phyloP scores from a whole-genome alignment of 2,797 vertebrate species.

The Pygocentrus nattereri region DNA sequence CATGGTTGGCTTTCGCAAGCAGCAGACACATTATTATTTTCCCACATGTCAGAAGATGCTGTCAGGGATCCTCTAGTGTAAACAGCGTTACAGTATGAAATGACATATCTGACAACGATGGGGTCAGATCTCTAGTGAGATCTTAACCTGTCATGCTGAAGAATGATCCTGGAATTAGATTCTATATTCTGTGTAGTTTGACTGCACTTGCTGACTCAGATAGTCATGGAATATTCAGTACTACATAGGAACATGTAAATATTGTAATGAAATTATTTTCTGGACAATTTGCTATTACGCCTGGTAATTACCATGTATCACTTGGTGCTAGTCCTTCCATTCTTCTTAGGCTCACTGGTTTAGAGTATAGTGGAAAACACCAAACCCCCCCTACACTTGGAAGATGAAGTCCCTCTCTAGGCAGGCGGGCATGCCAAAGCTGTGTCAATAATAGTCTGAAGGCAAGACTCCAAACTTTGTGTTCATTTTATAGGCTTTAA shows the following conservation, averaged over 20 bases:
- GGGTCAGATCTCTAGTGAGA: neutral
- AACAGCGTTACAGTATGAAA: constrained; percentile 18
- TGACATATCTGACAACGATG: constrained; percentile 15
- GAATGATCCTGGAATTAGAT: neutral
- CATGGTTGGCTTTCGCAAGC: neutral
- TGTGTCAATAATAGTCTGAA: no score
- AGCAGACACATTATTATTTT: constrained; percentile 34
- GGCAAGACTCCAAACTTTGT: no score
- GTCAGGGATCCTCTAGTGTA: constrained; percentile 26
- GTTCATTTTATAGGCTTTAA: no score
- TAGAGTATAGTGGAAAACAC: no score
- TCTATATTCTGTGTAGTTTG: neutral
- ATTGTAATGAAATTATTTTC: neutral
- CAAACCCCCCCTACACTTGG: no score
- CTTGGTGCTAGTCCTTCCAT: neutral
- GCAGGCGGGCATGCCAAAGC: neutral
- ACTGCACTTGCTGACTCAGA: neutral
- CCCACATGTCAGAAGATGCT: constrained; percentile 18
- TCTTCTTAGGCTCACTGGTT: neutral
- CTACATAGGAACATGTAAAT: neutral
- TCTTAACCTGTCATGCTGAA: neutral
- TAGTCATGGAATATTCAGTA: neutral
- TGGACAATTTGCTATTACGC: neutral
- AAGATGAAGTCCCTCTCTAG: neutral
- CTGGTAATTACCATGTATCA: neutral